Conservation (phyloP, 2,113 vertebrate species). For the Colaptes auratus region DNA sequence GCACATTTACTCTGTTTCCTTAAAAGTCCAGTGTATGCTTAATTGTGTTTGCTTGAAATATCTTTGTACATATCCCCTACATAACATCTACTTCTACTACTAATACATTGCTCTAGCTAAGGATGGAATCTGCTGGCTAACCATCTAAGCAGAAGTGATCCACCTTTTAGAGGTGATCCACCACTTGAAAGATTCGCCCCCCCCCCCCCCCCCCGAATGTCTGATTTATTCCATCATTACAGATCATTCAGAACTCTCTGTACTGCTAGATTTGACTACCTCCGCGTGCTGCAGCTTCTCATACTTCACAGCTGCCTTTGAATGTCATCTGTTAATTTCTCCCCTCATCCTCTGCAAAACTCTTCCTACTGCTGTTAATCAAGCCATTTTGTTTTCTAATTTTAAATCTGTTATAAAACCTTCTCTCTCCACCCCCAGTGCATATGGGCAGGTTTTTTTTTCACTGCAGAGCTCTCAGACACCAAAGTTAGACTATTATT, state of each 20-base stretch:
- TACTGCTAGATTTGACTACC: conserved; percentile 67
- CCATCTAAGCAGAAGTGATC: not conserved
- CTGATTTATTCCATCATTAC: conserved; percentile 51
- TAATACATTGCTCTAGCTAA: not conserved
- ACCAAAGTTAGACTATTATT: conserved; percentile 55
- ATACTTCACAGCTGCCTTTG: conserved; percentile 71
- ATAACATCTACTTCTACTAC: not conserved
- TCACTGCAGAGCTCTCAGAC: conserved; percentile 48
- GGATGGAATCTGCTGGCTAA: not conserved
- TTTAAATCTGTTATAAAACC: conserved; percentile 76
- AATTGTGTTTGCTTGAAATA: conserved; percentile 6
- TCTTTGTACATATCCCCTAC: not conserved
- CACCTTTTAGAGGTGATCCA: not conserved
- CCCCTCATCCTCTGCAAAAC: conserved; percentile 68
- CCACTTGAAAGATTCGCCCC: not conserved
- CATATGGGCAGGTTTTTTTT: conserved; percentile 69
- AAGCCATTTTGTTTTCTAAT: conserved; percentile 75
- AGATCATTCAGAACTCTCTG: conserved; percentile 64
- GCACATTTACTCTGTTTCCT: not conserved
- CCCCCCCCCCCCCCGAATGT: not conserved
- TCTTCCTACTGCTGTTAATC: conserved; percentile 74
- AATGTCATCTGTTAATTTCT: conserved; percentile 72
- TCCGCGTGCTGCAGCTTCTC: conserved; percentile 56
- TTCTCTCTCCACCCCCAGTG: conserved; percentile 70
- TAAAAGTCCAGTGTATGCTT: not conserved